Percentiles rank a stretch among this genome's conserved stretches.
Evolutionary conservation across 2,888 invertebrate genomes (phyloP).

Genomic region (Didymodactylos carnosus): DNA sequence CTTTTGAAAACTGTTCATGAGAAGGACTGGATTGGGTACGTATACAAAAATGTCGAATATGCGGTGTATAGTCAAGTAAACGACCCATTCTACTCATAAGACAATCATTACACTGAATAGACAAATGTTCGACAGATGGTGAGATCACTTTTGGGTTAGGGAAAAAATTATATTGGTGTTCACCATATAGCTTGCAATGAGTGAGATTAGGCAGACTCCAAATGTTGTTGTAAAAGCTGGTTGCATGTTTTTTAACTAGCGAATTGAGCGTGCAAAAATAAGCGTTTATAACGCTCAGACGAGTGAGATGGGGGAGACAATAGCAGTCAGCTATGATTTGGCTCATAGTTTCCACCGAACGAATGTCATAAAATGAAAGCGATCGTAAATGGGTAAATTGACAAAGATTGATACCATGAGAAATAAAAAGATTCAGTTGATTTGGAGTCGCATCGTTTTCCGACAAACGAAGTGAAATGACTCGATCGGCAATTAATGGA

Average conservation of each 20-base stretch:
- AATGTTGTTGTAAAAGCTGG: no score
- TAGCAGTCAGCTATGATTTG: background rate
- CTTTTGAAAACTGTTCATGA: background rate
- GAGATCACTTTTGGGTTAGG: background rate
- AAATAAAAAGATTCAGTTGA: background rate
- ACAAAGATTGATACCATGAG: background rate
- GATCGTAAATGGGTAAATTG: background rate
- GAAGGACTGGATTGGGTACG: background rate
- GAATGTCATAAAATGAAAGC: background rate
- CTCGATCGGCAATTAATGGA: background rate
- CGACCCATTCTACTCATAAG: background rate
- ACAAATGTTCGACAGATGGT: background rate
- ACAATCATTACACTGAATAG: background rate
- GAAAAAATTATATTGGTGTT: background rate
- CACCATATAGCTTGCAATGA: background rate
- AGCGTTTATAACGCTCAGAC: background rate
- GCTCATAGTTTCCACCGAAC: background rate
- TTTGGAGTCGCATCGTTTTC: background rate
- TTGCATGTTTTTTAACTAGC: no score
- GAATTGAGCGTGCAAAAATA: background rate
- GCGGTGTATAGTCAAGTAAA: background rate
- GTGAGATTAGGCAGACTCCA: background rate
- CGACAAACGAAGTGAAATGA: background rate
- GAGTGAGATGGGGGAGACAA: background rate
- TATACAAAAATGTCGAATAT: background rate